Percentiles rank a stretch among this genome's conserved stretches.
Evolutionary conservation across 2,888 invertebrate species (phyloP).

Genomic region (Omphaloscelis lunosa): DNA sequence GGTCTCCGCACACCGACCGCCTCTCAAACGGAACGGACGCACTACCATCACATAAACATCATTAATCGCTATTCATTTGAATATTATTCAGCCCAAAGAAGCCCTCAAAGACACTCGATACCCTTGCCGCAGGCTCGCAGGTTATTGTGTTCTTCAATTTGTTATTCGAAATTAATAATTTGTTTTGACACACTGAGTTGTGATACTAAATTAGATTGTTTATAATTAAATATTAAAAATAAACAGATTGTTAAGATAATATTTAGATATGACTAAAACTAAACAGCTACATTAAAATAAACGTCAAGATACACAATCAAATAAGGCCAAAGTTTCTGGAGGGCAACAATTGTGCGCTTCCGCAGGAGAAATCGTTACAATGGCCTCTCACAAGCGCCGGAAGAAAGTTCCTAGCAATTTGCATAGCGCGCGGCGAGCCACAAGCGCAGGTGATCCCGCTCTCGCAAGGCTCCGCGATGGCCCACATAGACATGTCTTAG

Average conservation of each 20-base stretch:
- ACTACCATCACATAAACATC: constrained; percentile 40
- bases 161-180: constrained; percentile 23
- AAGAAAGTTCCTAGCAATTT: constrained; percentile 89
- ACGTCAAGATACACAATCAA: constrained; percentile 38
- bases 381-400: constrained; percentile 84
- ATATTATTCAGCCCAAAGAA: constrained; percentile 25
- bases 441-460: constrained; percentile 76
- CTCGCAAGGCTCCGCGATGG: constrained; percentile 78
- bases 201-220: constrained; percentile 25
- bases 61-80: constrained; percentile 41
- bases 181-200: constrained; percentile 7
- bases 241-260: constrained; percentile 2
- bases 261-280: constrained; percentile 38
- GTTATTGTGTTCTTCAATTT: constrained; percentile 15
- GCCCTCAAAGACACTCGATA: not conserved
- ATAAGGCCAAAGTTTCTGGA: constrained; percentile 73
- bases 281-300: constrained; percentile 29
- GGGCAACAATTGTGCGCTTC: constrained; percentile 75
- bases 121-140: constrained; percentile 8
- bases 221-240: constrained; percentile 49
- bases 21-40: constrained; percentile 57
- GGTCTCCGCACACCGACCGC: constrained; percentile 74
- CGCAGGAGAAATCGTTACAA: constrained; percentile 87
- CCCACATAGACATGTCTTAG: constrained; percentile 87
- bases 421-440: constrained; percentile 80